A percentile compares a stretch with the other conserved stretches of the same genome.
These are phyloP conservation scores for Charina bottae DNA, from an alignment of 2,113 vertebrate species.

Conservation along the genomic window DNA sequence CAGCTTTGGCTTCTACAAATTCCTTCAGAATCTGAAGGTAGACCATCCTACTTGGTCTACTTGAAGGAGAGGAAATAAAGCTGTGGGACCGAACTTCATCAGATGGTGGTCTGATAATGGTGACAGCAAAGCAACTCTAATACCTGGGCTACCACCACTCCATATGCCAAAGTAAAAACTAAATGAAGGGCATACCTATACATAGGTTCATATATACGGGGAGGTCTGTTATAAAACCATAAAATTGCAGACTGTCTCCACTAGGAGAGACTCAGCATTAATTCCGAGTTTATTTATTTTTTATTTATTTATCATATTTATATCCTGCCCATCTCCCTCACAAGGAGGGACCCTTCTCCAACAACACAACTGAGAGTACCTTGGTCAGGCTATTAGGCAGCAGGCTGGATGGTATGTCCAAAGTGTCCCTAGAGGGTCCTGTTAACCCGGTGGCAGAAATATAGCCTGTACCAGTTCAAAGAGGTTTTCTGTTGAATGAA, in stretches of 20 bases:
- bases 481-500: background rate
- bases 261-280: background rate
- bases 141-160: background rate
- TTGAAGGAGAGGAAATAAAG: too few species aligned
- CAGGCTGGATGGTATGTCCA: background rate
- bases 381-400: background rate
- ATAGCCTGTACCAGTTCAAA: background rate
- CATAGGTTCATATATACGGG: background rate
- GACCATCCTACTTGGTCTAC: too few species aligned
- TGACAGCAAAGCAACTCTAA: too few species aligned
- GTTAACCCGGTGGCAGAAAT: background rate
- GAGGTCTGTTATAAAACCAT: background rate
- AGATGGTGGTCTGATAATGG: too few species aligned
- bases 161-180: background rate
- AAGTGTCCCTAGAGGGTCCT: background rate
- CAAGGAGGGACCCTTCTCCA: too few species aligned
- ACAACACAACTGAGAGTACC: background rate
- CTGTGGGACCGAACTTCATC: too few species aligned
- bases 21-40: too few species aligned
- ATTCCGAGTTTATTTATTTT: too few species aligned
- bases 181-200: background rate
- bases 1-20: too few species aligned
- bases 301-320: too few species aligned
- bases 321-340: too few species aligned
- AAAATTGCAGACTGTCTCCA: background rate